These are phyloP conservation scores for Dusona sp. DNA, from an alignment of 2,888 invertebrate genomes.

Conservation along the genomic window DNA sequence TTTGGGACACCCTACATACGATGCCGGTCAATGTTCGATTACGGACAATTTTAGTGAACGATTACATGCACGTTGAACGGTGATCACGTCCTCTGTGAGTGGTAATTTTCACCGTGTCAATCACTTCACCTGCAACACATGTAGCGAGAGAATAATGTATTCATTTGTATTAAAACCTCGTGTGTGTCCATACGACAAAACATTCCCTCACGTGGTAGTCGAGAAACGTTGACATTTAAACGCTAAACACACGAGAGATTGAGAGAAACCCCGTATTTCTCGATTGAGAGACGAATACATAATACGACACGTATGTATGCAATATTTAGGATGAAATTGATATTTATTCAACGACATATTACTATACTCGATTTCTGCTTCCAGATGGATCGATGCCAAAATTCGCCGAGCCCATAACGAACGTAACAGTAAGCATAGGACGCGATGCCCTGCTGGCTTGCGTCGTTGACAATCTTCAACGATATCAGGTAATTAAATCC, in stretches of 20 bases:
- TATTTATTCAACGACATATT: constrained; percentile 45
- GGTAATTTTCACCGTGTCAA: constrained; percentile 30
- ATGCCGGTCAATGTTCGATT: background rate
- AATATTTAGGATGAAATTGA: constrained; percentile 17
- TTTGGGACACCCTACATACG: background rate
- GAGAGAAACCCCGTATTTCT: background rate
- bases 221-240: constrained; percentile 33
- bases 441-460: constrained; percentile 95
- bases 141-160: constrained; percentile 25
- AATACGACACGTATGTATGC: constrained; percentile 16
- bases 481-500: constrained; percentile 89
- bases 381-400: constrained; percentile 90
- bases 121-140: constrained; percentile 7
- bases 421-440: constrained; percentile 95
- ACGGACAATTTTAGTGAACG: background rate
- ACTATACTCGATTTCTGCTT: constrained; percentile 25
- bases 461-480: constrained; percentile 94
- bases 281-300: constrained; percentile 21
- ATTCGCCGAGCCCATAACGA: constrained; percentile 95
- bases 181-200: constrained; percentile 5
- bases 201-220: background rate
- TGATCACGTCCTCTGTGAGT: constrained; percentile 1
- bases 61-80: constrained; percentile 16
- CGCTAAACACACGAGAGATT: constrained; percentile 33
- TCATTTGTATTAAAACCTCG: constrained; percentile 43